phyloP scores from a whole-genome alignment of 1,140 invertebrate genomes.

The Ganaspis sp. region DNA sequence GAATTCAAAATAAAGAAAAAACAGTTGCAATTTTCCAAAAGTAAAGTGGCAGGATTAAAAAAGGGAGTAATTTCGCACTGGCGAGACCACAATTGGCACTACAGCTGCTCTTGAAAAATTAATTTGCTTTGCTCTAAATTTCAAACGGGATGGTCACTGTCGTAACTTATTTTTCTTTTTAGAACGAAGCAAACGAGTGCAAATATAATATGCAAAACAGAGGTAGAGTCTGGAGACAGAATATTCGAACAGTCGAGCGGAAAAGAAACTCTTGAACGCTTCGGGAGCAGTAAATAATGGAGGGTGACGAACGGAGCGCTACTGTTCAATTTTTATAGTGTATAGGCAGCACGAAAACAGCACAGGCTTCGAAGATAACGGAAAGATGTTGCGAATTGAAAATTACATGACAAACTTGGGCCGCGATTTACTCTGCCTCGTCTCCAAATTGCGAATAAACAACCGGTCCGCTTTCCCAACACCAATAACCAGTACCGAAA shows the following conservation, averaged over 20 bases:
- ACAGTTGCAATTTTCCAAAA: too few relatives aligned
- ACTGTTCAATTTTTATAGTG: slow-evolving; percentile 37
- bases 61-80: not conserved
- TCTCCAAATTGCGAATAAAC: slow-evolving; percentile 62
- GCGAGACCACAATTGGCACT: not conserved
- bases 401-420: slow-evolving; percentile 62
- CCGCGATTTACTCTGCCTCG: slow-evolving; percentile 53
- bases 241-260: slow-evolving; percentile 46
- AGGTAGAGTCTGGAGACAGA: slow-evolving; percentile 37
- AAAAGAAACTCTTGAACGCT: slow-evolving; percentile 53
- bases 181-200: not conserved
- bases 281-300: slow-evolving; percentile 58
- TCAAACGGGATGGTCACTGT: not conserved
- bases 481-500: not conserved
- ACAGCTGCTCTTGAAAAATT: not conserved
- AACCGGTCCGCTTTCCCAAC: slow-evolving; percentile 21
- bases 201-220: slow-evolving; percentile 26
- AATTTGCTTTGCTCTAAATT: not conserved
- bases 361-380: not conserved
- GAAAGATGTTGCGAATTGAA: slow-evolving; percentile 49
- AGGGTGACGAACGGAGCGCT: slow-evolving; percentile 54
- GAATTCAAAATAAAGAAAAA: too few relatives aligned
- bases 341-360: slow-evolving; percentile 9
- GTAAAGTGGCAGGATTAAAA: not conserved
- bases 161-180: not conserved